Evolutionary conservation across 1,140 invertebrate species (phyloP), one percentile per base, ranked within the genome.

Genomic region (Argopecten irradians): DNA sequence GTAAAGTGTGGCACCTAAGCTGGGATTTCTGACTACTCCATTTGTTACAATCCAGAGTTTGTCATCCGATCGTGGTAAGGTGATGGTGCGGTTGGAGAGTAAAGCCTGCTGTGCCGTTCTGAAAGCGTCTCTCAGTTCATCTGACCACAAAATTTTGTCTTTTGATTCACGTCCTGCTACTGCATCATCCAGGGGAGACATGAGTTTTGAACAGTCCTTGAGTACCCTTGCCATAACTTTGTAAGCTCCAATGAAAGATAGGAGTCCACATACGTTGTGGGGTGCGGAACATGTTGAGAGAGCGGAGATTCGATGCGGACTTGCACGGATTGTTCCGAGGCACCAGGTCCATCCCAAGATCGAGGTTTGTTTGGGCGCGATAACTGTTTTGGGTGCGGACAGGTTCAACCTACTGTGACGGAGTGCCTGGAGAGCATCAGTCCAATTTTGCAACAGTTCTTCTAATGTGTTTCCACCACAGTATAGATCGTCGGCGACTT

Each of bases 171-270:
- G 36, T 5, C 36, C 36, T 13, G 36, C 36, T 8, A 39, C 36
- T 8, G 36, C 36, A 39, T 39, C 36, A 39, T 39, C 36, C 36
- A 13, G 13, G 36, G 36, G 36, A 8, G 36, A 39, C 5, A 39
- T 39, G 13, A 39, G 36, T 5, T 39, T 39, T 39, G 36, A 39
- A 13, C 36, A 39, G 36, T 39, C 13, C 13, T 8, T 34, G 83
- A 33, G 34, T 13, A 91, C 89, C 46, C 86, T 36, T 43, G 22
- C 86, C 16, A 91, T 39, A 22, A 89, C 82, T 87, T 92, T 92
- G 41, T 92, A 91, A 9, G 87, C 90, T 32, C 90, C 90, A 39
- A 91, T 90, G 39, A 91, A 91, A n/a, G 86, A 86, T 22, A 85
- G 71, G n/a, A 91, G 34, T n/a, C 41, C 89, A 34, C 32, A 34